Conservation (phyloP, 1,140 invertebrate genomes). For the Calosoma granatense region DNA sequence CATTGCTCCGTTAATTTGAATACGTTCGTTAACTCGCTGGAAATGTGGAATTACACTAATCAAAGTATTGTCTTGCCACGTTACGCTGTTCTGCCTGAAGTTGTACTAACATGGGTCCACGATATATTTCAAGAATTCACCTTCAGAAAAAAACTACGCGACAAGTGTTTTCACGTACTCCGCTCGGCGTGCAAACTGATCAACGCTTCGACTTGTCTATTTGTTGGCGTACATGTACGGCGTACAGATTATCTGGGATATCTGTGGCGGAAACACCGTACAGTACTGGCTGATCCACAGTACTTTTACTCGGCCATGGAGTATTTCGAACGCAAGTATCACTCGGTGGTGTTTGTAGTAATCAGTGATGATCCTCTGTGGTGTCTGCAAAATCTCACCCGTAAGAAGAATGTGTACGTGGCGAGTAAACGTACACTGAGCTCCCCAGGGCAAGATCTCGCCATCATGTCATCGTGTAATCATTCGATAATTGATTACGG, state of each 20-base stretch:
- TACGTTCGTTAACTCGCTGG: constrained; percentile 40
- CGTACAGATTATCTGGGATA: constrained; percentile 50
- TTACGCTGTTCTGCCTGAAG: constrained; percentile 44
- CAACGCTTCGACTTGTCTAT: constrained; percentile 32
- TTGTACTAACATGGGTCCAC: constrained; percentile 44
- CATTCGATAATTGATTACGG: constrained; percentile 60
- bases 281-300: constrained; percentile 37
- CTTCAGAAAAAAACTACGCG: constrained; percentile 38
- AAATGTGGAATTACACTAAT: constrained; percentile 45
- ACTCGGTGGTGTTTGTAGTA: constrained; percentile 43
- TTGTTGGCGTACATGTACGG: constrained; percentile 48
- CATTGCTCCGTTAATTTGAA: constrained; percentile 41
- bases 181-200: constrained; percentile 27
- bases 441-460: constrained; percentile 48
- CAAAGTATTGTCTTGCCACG: constrained; percentile 48
- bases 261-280: constrained; percentile 40
- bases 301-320: constrained; percentile 48
- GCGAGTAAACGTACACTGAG: constrained; percentile 34
- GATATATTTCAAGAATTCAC: constrained; percentile 46
- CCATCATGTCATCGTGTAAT: constrained; percentile 52
- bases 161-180: constrained; percentile 38
- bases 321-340: constrained; percentile 43
- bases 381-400: constrained; percentile 43
- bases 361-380: constrained; percentile 52
- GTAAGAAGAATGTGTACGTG: constrained; percentile 40